Evolutionary conservation across 2,113 vertebrate genomes (phyloP), one percentile per base, ranked within the genome.

Genomic region (Aramus guarauna): DNA sequence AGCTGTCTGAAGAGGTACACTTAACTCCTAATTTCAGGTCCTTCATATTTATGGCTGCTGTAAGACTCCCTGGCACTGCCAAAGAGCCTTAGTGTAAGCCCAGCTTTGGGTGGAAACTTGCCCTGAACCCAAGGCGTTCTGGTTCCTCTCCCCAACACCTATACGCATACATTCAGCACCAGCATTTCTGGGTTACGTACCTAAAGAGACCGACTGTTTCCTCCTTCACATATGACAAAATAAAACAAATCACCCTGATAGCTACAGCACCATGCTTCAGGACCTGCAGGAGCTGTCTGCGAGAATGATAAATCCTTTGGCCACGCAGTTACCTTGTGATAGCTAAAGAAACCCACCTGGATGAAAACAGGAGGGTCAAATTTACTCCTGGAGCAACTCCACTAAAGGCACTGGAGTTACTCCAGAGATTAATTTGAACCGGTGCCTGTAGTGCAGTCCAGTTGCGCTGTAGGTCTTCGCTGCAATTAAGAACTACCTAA

Each of bases 291-390:
- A 79, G 18, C 36, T 82, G 34, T 34, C 43, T 71, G 75, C 3
- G 1, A 90, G 95, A 89, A 45, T 43, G 56, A 85, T 68, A 79
- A 91, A 64, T 81, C 81, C 87, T 85, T 91, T 63, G 67, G 75
- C 81, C 78, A 91, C 6, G 3, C 43, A n/a, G 81, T 96, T 86
- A 90, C 87, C 30, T 91, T 79, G 77, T n/a, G 58, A 58, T 74
- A 90, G 55, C 90, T 93, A 90, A 86, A 60, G 85, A 96, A 95
- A 94, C 74, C 41, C 56, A 89, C 43, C 50, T 83, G 64, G 88
- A 94, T 92, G 81, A 96, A 91, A 85, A 96, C 10, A 52, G 60
- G 8, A 20, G 34, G n/a, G 30, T 56, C 80, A 87, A 16, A 74
- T 73, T 75, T 78, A 43, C n/a, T 64, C 48, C 60, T 83, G 55